Base-by-base conservation (phyloP, 2,888 invertebrate species). In the Morpho achilles region DNA sequence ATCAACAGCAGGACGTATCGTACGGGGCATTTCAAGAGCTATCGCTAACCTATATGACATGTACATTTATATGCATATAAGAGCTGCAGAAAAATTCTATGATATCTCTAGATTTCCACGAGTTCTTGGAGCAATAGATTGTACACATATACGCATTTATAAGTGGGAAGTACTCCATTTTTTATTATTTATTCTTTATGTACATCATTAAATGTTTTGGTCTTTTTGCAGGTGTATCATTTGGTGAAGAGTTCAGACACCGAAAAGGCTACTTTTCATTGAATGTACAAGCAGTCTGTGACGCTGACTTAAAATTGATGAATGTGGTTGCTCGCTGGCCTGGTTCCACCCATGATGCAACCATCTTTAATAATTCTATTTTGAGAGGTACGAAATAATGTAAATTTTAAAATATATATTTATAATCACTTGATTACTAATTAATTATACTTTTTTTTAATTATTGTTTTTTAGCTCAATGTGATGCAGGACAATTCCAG, bases 281-380 rank as follows among this genome's bases (percentile, higher is more conserved):
- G 16, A 54, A 54, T 42, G 48, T 54, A 3, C 54, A 54, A 48
- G 54, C 54, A 22, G 47, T 54, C 1, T 54, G 54, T 41, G 48
- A 54, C 41, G 54, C 54, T 42, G 42, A 54, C 22, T 40, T 54
- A 7, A 47, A 23, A 42, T 54, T 54, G n/a, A 54, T 54, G 47
- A 47, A 48, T 8, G 8, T 54, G 7, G 54, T 41, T 22, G 40
- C 54, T 7, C 41, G 42, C n/a, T 54, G 54, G 54, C 42, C 54
- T 4, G 54, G 54, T n/a, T 54, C 54, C 16, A 41, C 42, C 6
- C 40, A 48, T 8, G 48, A 54, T 47, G 48, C 47, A 7, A 54
- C 41, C 23, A 47, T 54, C 7, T 54, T 54, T 45, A 39, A 39
- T 8, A 54, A 48, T 41, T 47, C 54, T 10, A 47, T 47, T 5